Evolutionary conservation across 2,888 invertebrate genomes (phyloP).

Genomic region (Temnothorax ravouxi): DNA sequence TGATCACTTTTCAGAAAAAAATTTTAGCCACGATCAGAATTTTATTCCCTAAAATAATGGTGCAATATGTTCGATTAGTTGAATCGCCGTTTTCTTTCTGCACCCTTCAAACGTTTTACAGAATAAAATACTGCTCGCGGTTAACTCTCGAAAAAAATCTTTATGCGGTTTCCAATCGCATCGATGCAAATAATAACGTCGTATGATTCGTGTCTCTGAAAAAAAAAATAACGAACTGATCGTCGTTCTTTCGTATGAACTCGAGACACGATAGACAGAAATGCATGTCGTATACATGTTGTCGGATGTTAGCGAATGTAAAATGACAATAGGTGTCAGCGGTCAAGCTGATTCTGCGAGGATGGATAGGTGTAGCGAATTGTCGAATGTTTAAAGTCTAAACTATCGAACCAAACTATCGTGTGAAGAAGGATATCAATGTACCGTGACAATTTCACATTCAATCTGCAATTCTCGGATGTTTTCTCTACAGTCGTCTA

Average conservation of each 20-base stretch:
- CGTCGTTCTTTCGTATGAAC: slow-evolving; percentile 6
- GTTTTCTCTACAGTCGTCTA: slow-evolving; percentile 50
- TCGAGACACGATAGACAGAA: slow-evolving; percentile 58
- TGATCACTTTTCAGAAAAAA: background rate
- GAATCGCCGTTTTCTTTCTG: background rate
- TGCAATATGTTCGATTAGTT: background rate
- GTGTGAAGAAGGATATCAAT: slow-evolving; percentile 23
- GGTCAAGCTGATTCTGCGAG: slow-evolving; percentile 42
- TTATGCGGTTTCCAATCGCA: slow-evolving; percentile 28
- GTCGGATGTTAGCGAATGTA: slow-evolving; percentile 61
- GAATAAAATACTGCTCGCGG: background rate
- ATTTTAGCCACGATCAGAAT: background rate
- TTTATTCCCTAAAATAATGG: background rate
- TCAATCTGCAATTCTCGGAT: slow-evolving; percentile 30
- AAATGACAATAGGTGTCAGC: slow-evolving; percentile 66
- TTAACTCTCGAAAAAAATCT: slow-evolving; percentile 6
- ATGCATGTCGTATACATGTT: slow-evolving; percentile 69
- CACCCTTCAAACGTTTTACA: background rate
- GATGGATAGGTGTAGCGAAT: slow-evolving; percentile 36
- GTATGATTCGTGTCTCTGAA: slow-evolving; percentile 23
- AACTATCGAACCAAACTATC: slow-evolving; percentile 39
- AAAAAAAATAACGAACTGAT: background rate
- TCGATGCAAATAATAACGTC: slow-evolving; percentile 33
- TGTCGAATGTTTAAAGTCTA: slow-evolving; percentile 44
- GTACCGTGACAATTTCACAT: slow-evolving; percentile 39